Percentiles rank a stretch among this genome's conserved stretches.
These are phyloP conservation scores for Diplosoma virens DNA, from an alignment of 23 tunicate genomes.

Conservation along the genomic window DNA sequence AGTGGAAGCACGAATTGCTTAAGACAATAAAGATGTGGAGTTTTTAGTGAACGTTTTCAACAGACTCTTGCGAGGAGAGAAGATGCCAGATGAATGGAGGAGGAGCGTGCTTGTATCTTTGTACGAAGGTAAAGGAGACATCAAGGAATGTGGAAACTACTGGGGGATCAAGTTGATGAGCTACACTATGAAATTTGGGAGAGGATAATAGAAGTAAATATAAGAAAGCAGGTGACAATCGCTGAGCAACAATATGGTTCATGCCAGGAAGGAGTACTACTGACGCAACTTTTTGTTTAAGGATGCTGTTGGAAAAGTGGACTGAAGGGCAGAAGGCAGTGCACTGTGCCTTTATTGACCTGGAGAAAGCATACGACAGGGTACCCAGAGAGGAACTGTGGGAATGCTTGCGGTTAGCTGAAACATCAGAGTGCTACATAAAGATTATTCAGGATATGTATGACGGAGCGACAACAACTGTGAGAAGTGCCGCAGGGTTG, in stretches of 20 bases:
- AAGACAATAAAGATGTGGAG: neutral
- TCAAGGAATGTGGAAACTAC: constrained; percentile 15
- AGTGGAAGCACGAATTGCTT: constrained; percentile 4
- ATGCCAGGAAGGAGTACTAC: constrained; percentile 19
- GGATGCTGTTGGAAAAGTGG: neutral
- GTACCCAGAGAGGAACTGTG: too few relatives aligned
- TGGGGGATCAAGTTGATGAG: neutral
- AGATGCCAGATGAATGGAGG: constrained; percentile 19
- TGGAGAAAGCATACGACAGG: too few relatives aligned
- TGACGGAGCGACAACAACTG: too few relatives aligned
- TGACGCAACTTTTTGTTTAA: neutral
- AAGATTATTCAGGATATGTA: too few relatives aligned
- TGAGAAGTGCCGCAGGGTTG: too few relatives aligned
- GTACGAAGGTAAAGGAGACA: constrained; percentile 2
- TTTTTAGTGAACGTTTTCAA: neutral
- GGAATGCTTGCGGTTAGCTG: too few relatives aligned
- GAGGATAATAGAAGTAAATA: neutral
- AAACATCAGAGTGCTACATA: too few relatives aligned
- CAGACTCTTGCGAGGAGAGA: neutral
- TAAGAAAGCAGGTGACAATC: neutral
- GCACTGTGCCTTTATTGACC: too few relatives aligned
- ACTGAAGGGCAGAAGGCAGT: constrained; percentile 12
- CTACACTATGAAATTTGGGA: constrained; percentile 1
- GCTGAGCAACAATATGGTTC: constrained; percentile 13
- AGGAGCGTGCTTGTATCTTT: neutral